These are phyloP conservation scores for Acanthisitta chloris DNA, from an alignment of 2,113 vertebrate species.

Conservation along the genomic window DNA sequence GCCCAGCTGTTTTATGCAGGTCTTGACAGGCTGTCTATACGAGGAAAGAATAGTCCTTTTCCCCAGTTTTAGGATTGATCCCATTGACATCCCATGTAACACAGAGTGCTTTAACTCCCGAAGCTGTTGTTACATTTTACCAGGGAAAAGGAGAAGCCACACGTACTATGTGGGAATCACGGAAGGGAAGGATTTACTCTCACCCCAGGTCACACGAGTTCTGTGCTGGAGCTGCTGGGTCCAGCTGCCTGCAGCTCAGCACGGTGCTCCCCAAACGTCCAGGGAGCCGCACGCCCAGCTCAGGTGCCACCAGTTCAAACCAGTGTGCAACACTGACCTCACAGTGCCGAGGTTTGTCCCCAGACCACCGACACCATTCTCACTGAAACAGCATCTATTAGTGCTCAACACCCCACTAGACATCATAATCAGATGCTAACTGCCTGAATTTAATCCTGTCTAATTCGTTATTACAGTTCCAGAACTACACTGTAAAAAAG, in stretches of 20 bases:
- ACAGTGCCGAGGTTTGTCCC: neutral
- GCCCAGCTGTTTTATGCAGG: neutral
- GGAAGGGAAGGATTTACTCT: neutral
- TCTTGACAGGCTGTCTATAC: neutral
- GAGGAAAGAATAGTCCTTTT: neutral
- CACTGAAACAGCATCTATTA: neutral
- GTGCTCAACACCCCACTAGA: neutral
- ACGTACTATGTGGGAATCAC: neutral
- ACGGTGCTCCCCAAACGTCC: rapidly evolving
- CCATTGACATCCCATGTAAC: neutral
- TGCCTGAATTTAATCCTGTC: neutral
- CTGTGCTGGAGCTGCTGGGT: neutral
- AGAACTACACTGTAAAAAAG: neutral
- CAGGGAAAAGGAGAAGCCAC: neutral
- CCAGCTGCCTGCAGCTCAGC: neutral
- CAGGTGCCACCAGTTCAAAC: neutral
- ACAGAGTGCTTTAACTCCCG: neutral
- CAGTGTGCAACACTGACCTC: neutral
- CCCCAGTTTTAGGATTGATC: neutral
- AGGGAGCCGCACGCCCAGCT: neutral
- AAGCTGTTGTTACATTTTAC: neutral
- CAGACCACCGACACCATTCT: neutral
- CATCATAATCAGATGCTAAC: neutral
- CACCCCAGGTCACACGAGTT: neutral
- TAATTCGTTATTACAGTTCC: neutral